Conservation (phyloP, 2,888 invertebrate species). For the Perizoma affinitatum region DNA sequence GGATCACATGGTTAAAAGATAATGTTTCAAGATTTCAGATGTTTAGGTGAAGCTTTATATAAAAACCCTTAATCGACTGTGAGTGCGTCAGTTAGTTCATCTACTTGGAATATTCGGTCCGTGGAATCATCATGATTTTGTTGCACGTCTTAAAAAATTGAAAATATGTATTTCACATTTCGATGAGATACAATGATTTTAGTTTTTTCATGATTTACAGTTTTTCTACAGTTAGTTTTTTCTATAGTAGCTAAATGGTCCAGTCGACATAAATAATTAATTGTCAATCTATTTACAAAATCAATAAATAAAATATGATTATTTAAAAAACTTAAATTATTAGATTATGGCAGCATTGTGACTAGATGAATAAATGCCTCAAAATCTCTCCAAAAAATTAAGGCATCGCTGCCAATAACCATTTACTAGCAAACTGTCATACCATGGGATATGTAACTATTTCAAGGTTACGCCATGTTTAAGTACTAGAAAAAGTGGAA, state of each 20-base stretch:
- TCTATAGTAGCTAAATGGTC: conserved; percentile 8
- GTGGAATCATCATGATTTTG: conserved; percentile 25
- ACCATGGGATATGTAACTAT: no score
- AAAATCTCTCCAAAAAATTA: no score
- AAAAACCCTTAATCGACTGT: conserved; percentile 11
- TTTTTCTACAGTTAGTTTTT: no score
- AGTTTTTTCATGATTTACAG: not conserved
- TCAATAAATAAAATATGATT: no score
- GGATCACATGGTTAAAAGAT: no score
- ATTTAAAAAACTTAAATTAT: conserved; percentile 7
- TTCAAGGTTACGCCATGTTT: no score
- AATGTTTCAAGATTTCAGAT: no score
- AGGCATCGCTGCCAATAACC: no score
- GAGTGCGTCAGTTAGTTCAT: conserved; percentile 8
- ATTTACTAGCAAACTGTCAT: no score
- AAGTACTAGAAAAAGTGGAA: not conserved
- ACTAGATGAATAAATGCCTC: not conserved
- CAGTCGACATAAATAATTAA: not conserved
- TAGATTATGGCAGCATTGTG: conserved; percentile 13
- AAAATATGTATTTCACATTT: not conserved
- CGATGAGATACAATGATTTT: not conserved
- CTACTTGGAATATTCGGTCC: conserved; percentile 24
- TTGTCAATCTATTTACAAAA: no score
- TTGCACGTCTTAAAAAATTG: conserved; percentile 11
- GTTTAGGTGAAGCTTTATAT: no score